phyloP scores from a whole-genome alignment of 2,888 invertebrate genomes.

The Rhimphoctona megacephalus region DNA sequence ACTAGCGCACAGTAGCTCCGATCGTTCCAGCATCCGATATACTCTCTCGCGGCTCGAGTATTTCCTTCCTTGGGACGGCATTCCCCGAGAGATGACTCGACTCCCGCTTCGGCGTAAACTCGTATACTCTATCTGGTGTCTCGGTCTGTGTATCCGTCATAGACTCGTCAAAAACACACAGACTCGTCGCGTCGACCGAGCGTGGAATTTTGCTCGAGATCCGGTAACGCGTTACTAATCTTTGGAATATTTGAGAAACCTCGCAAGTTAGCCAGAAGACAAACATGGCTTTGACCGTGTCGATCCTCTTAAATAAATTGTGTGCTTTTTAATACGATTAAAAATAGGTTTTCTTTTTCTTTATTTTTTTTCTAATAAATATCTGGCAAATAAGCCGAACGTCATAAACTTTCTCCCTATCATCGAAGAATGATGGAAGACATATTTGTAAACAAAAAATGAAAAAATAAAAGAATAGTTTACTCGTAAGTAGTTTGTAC shows the following conservation, averaged over 20 bases:
- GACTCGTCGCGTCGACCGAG: slow-evolving; percentile 18
- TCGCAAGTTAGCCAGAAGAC: slow-evolving; percentile 36
- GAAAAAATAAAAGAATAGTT: slow-evolving; percentile 4
- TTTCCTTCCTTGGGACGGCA: slow-evolving; percentile 77
- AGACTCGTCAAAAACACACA: slow-evolving; percentile 21
- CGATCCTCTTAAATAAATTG: neutral
- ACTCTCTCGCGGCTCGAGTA: slow-evolving; percentile 57
- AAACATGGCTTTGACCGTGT: neutral
- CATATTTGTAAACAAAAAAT: neutral
- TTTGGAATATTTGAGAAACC: slow-evolving; percentile 45
- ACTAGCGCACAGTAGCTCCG: slow-evolving; percentile 26
- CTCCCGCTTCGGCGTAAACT: slow-evolving; percentile 60
- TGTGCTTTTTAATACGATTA: neutral
- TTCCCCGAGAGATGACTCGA: slow-evolving; percentile 77
- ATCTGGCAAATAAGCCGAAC: neutral
- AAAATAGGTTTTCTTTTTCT: neutral
- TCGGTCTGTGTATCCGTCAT: neutral
- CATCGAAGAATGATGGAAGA: neutral
- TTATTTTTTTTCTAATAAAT: neutral
- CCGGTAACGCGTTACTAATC: slow-evolving; percentile 46
- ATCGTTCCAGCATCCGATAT: slow-evolving; percentile 47
- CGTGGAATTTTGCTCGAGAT: slow-evolving; percentile 63
- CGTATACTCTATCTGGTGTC: slow-evolving; percentile 51
- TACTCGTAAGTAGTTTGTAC: neutral
- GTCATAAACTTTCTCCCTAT: slow-evolving; percentile 22